Evolutionary conservation across 2,888 invertebrate genomes (phyloP), one percentile per base, ranked within the genome.

Genomic region (Chaitophorus viminalis): DNA sequence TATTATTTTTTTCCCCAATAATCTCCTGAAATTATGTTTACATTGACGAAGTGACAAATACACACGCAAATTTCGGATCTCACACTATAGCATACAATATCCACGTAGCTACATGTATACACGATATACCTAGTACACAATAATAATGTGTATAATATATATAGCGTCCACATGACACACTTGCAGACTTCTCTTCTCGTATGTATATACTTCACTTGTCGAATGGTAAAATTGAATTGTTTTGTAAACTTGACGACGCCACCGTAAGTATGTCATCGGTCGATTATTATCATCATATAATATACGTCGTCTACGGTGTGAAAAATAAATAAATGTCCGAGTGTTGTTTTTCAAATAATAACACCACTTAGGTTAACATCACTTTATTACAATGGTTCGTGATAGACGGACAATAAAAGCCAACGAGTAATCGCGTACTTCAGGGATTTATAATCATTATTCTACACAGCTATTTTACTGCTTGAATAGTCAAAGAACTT

Each of bases 171-270:
- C 68, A 33, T 84, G 84, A 84, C 84, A 84, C 76, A 84, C 84
- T 77, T 84, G 76, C 31, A 84, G 25, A 77, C 31, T 68, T 84
- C 68, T 84, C 65, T 76, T 84, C 76, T 39, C 46, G 25, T 54
- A 52, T 52, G 8, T 76, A 46, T 75, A 52, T 60, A 54, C 25
- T 79, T 60, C 83, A 75, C 39, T 29, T 75, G 33, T 46, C 31
- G 31, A 76, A 52, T n/a, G 17, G 65, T 33, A 84, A 76, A 84
- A 84, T 84, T 68, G 76, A 84, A 84, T 84, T 84, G 84, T 84
- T 76, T 84, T 76, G 65, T 76, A 77, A 76, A 84, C 65, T 25
- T n/a, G n/a, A n/a, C 65, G 76, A 84, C 65, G 75, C 72, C 72
- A 25, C 18, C 21, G 68, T 76, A 84, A 84, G 84, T 84, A 36